Conservation (phyloP, 1,140 invertebrate species). For the Eupristina koningsbergeri region DNA sequence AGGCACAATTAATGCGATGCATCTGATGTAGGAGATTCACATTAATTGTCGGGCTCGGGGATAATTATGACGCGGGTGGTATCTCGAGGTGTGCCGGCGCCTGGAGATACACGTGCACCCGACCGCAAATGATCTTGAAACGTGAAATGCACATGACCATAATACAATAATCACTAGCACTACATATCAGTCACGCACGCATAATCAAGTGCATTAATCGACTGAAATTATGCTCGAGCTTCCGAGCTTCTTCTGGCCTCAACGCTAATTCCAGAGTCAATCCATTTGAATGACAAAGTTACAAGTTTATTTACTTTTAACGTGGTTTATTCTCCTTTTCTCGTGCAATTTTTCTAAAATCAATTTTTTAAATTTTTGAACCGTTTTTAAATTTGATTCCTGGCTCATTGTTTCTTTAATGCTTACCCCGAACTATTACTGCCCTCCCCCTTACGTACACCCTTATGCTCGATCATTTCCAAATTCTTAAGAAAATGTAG, state of each 20-base stretch:
- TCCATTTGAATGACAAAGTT: too few species aligned
- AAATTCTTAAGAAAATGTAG: too few species aligned
- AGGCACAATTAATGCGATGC: constrained; percentile 47
- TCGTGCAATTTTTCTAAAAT: too few species aligned
- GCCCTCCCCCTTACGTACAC: too few species aligned
- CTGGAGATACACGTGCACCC: neutral
- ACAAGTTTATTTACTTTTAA: too few species aligned
- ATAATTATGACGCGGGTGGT: constrained; percentile 36
- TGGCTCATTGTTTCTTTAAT: too few species aligned
- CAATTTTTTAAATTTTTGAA: too few species aligned
- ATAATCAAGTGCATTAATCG: constrained; percentile 17
- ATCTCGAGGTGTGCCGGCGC: neutral
- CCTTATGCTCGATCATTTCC: too few species aligned
- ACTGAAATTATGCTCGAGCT: neutral
- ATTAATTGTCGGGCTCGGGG: constrained; percentile 36
- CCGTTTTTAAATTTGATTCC: too few species aligned
- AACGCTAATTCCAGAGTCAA: too few species aligned
- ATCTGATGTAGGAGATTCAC: neutral
- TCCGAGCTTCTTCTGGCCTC: neutral
- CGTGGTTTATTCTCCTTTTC: too few species aligned
- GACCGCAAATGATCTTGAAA: constrained; percentile 6
- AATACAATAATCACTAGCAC: neutral
- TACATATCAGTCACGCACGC: neutral
- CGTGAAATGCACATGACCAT: neutral
- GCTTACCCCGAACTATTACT: too few species aligned